Conservation (phyloP, 1,140 invertebrate species). For the Tetragnatha versicolor region DNA sequence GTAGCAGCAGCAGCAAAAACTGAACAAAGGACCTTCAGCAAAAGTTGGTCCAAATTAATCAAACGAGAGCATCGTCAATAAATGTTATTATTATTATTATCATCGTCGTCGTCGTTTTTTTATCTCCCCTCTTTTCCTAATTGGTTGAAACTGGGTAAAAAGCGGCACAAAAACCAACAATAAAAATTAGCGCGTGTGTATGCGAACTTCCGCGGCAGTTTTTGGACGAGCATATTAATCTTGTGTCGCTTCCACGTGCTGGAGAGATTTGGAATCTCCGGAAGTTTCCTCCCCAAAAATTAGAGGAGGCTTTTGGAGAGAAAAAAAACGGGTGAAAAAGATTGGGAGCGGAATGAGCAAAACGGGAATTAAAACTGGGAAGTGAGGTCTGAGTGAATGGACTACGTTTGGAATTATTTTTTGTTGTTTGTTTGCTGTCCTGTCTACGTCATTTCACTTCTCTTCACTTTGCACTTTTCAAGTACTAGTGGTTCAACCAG, state of each 20-base stretch:
- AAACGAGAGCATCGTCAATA: constrained; percentile 8
- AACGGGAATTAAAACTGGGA: constrained; percentile 23
- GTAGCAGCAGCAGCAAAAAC: no score
- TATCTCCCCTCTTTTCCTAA: neutral
- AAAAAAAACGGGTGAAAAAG: constrained; percentile 9
- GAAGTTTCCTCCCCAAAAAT: constrained; percentile 25
- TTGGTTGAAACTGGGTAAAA: no score
- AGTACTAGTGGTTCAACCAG: no score
- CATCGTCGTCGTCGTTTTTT: no score
- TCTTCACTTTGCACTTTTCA: no score
- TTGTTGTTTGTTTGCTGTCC: no score
- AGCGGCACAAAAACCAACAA: no score
- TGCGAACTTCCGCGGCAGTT: constrained; percentile 28
- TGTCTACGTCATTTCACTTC: no score
- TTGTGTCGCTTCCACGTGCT: constrained; percentile 35
- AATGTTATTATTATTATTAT: neutral
- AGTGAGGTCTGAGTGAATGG: constrained; percentile 25
- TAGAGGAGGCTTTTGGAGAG: neutral
- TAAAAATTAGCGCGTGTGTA: no score
- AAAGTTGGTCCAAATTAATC: constrained; percentile 26
- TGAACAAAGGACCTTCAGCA: no score
- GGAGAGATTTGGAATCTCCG: constrained; percentile 4
- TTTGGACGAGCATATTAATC: constrained; percentile 28
- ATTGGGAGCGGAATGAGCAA: constrained; percentile 12
- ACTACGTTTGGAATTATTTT: no score